These are phyloP conservation scores for Hexactinellida sp. DNA, from an alignment of 37 sponge, comb jelly and placozoan species.

Conservation along the genomic window DNA sequence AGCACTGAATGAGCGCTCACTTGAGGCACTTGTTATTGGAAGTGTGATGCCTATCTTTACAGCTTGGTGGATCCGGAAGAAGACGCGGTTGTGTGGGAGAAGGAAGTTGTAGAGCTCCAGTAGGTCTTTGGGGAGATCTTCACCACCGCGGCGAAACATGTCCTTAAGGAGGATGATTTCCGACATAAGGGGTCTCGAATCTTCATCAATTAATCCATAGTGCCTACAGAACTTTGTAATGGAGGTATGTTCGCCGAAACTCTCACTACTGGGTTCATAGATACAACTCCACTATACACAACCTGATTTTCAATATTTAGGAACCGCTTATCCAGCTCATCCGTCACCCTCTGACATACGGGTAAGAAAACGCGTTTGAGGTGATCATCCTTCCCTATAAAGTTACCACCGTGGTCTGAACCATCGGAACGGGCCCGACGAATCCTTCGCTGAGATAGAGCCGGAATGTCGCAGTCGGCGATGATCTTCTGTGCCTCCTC, in stretches of 20 bases:
- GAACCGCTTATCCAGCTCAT: not conserved
- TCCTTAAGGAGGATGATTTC: not conserved
- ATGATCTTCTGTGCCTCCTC: not conserved
- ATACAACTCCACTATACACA: not conserved
- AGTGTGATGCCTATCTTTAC: not conserved
- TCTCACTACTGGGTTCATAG: not conserved
- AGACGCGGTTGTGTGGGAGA: not conserved
- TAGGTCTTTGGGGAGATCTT: not conserved
- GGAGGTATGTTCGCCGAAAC: not conserved
- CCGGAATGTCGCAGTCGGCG: not conserved
- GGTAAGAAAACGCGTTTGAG: not conserved
- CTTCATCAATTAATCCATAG: not conserved
- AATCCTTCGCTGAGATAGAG: not conserved
- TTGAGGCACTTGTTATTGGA: not conserved
- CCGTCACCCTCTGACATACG: not conserved
- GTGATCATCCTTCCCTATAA: not conserved
- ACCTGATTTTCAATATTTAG: not conserved
- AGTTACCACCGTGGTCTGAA: not conserved
- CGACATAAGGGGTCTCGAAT: not conserved
- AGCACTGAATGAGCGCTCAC: not conserved
- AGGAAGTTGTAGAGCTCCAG: not conserved
- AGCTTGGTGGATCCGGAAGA: not conserved
- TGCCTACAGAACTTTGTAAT: not conserved
- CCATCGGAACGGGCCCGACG: not conserved
- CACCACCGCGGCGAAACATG: not conserved